Evolutionary conservation across 1,140 invertebrate genomes (phyloP).

Genomic region (Teleopsis dalmanni): DNA sequence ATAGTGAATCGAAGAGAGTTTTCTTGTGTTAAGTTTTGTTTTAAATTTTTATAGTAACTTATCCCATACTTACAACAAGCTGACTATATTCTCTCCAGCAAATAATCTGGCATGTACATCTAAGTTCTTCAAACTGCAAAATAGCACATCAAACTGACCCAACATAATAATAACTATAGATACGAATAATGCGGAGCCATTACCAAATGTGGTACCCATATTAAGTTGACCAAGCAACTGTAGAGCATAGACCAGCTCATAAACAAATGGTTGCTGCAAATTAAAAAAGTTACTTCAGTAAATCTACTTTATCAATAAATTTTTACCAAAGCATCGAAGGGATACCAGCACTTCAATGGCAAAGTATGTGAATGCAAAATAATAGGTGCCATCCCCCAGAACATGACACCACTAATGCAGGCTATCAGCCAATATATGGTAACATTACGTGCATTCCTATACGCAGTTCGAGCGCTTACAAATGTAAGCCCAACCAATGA

Average conservation of each 20-base stretch:
- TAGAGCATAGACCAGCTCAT: conserved; percentile 21
- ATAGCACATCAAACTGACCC: conserved; percentile 36
- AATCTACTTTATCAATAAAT: neutral
- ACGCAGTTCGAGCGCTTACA: conserved; percentile 20
- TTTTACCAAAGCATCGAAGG: conserved; percentile 28
- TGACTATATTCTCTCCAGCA: conserved; percentile 13
- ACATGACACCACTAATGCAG: conserved; percentile 21
- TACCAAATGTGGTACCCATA: conserved; percentile 22
- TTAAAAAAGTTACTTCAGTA: neutral
- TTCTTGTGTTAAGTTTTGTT: neutral
- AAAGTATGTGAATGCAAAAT: conserved; percentile 20
- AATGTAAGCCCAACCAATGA: conserved; percentile 34
- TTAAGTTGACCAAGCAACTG: conserved; percentile 30
- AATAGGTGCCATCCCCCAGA: conserved; percentile 28
- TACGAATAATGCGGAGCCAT: conserved; percentile 28
- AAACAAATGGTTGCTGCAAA: conserved; percentile 15
- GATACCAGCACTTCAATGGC: conserved; percentile 35
- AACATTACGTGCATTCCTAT: conserved; percentile 14
- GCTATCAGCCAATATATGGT: conserved; percentile 18
- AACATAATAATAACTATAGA: conserved; percentile 24
- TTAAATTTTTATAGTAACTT: neutral
- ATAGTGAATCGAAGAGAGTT: neutral
- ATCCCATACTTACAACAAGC: conserved; percentile 19
- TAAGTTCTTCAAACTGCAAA: conserved; percentile 37
- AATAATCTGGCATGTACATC: conserved; percentile 23